A percentile compares a stretch with the other conserved stretches of the same genome.
Evolutionary conservation across 2,113 vertebrate species (phyloP).

Genomic region (Entelurus aequoreus): DNA sequence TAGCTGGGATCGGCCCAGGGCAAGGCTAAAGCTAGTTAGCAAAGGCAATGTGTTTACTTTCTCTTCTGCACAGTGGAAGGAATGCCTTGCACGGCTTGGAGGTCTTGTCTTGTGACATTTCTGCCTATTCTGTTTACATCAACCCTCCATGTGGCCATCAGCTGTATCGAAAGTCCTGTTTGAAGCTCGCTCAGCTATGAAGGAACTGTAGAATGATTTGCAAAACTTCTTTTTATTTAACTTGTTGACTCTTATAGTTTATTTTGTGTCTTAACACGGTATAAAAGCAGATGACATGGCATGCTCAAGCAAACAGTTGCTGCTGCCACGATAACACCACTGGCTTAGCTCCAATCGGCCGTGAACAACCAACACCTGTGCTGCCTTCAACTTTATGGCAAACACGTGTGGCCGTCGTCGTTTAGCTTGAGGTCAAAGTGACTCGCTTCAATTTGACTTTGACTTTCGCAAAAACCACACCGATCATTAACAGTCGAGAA

Average conservation of each 20-base stretch:
- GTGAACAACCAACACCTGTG: neutral
- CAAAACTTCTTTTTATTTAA: too few species aligned
- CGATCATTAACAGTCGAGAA: too few species aligned
- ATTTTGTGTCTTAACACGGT: constrained; percentile 10
- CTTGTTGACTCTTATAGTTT: too few species aligned
- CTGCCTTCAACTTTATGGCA: neutral
- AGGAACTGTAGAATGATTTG: too few species aligned
- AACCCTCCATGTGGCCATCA: too few species aligned
- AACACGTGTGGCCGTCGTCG: neutral
- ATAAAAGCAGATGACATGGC: constrained; percentile 8
- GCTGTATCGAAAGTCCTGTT: too few species aligned
- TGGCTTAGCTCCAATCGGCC: too few species aligned
- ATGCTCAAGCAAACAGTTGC: constrained; percentile 29
- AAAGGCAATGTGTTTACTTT: constrained; percentile 34
- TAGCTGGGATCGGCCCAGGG: constrained; percentile 2
- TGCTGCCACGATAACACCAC: too few species aligned
- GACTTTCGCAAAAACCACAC: too few species aligned
- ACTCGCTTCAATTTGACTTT: too few species aligned
- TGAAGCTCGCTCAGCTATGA: too few species aligned
- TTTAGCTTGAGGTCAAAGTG: too few species aligned
- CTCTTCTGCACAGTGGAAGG: constrained; percentile 48
- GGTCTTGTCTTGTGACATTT: constrained; percentile 56
- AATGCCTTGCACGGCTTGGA: constrained; percentile 46
- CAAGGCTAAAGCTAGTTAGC: constrained; percentile 17
- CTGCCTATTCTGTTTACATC: neutral